Evolutionary conservation across 2,797 vertebrate species (phyloP).

Genomic region (Coregonus ussuriensis): DNA sequence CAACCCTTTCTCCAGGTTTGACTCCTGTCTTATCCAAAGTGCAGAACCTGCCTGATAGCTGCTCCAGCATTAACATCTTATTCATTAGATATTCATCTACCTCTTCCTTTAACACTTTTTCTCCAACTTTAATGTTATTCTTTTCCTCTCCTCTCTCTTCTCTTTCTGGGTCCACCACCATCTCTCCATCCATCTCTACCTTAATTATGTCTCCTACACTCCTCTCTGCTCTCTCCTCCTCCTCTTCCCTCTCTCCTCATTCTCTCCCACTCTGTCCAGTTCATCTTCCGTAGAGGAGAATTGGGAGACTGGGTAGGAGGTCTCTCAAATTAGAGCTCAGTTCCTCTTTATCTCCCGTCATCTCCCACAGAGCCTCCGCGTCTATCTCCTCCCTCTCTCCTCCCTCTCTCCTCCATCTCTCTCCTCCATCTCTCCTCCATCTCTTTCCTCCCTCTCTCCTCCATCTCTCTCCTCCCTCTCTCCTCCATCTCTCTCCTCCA

Average conservation of each 20-base stretch:
- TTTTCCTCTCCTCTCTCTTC: neutral
- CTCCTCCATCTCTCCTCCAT: no score
- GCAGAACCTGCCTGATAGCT: neutral
- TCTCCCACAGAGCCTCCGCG: conserved; percentile 53
- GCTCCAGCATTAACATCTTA: neutral
- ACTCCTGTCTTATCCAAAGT: neutral
- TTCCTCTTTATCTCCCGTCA: conserved; percentile 40
- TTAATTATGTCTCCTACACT: neutral
- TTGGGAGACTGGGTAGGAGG: conserved; percentile 59
- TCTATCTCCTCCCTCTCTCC: conserved; percentile 30
- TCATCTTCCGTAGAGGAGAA: conserved; percentile 68
- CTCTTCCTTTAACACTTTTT: neutral
- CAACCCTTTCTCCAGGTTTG: neutral
- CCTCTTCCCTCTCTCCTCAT: conserved; percentile 23
- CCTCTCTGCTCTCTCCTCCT: neutral
- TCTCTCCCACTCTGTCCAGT: conserved; percentile 30
- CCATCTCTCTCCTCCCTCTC: no score
- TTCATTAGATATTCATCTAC: neutral
- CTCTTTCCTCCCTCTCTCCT: no score
- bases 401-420: conserved; percentile 12
- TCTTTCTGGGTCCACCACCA: conserved; percentile 1
- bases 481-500: no score
- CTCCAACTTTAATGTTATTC: neutral
- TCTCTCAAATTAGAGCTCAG: conserved; percentile 41
- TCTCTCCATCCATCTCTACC: neutral